These are phyloP conservation scores for Boloria selene DNA, from an alignment of 2,888 invertebrate species.

Conservation along the genomic window DNA sequence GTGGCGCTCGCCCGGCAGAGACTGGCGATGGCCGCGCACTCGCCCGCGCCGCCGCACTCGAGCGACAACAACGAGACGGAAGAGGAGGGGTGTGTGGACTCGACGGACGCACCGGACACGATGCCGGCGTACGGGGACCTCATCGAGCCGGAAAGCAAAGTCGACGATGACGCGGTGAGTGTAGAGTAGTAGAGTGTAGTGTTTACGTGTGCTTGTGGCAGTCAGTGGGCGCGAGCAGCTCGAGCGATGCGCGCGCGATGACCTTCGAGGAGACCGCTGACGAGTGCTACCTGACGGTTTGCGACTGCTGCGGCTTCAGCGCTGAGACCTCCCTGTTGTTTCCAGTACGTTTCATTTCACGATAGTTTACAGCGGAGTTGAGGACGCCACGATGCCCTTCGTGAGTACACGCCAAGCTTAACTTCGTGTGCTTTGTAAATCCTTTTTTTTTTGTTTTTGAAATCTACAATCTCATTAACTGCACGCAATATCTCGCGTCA, in stretches of 20 bases:
- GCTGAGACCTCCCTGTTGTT: slow-evolving; percentile 74
- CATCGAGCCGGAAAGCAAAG: slow-evolving; percentile 68
- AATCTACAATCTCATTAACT: not conserved
- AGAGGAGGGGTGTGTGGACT: slow-evolving; percentile 73
- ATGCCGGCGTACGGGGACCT: slow-evolving; percentile 82
- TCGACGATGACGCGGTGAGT: slow-evolving; percentile 66
- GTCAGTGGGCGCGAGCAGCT: slow-evolving; percentile 63
- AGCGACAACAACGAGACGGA: slow-evolving; percentile 68
- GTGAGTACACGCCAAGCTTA: slow-evolving; percentile 69
- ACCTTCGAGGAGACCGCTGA: slow-evolving; percentile 77
- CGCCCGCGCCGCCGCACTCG: slow-evolving; percentile 66
- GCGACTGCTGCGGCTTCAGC: slow-evolving; percentile 82
- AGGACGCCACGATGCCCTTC: slow-evolving; percentile 69
- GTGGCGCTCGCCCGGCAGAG: slow-evolving; percentile 77
- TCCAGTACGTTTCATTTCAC: slow-evolving; percentile 79
- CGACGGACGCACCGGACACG: slow-evolving; percentile 60
- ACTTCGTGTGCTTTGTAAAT: slow-evolving; percentile 54
- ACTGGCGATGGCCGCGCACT: slow-evolving; percentile 60
- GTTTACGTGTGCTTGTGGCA: slow-evolving; percentile 30
- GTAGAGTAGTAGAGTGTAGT: slow-evolving; percentile 27
- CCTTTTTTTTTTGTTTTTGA: slow-evolving; percentile 20
- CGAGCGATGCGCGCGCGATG: slow-evolving; percentile 80
- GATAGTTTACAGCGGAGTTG: slow-evolving; percentile 66
- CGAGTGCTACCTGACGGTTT: slow-evolving; percentile 76
- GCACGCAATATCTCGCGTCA: not conserved